Evolutionary conservation across 2,888 invertebrate genomes (phyloP).

Genomic region (Euclidia mi): DNA sequence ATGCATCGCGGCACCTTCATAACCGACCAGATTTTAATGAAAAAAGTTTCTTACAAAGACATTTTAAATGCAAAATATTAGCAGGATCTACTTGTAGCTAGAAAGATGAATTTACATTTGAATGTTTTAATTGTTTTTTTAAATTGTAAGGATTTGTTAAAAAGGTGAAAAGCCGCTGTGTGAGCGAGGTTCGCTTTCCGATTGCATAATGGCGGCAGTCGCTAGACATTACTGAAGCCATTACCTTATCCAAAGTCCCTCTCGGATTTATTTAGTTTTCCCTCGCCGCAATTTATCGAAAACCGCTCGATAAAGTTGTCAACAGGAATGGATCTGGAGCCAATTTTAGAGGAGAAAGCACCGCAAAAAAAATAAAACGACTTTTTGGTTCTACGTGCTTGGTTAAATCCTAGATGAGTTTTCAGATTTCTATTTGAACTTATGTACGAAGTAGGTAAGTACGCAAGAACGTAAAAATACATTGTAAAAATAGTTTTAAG

Average conservation of each 20-base stretch:
- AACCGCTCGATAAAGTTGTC: slow-evolving; percentile 90
- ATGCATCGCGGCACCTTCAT: slow-evolving; percentile 69
- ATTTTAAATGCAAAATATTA: slow-evolving; percentile 77
- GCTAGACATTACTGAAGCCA: slow-evolving; percentile 88
- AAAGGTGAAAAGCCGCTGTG: slow-evolving; percentile 54
- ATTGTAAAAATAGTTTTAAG: slow-evolving; percentile 25
- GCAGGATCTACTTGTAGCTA: slow-evolving; percentile 44
- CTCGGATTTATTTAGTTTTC: slow-evolving; percentile 90
- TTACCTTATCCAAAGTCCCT: slow-evolving; percentile 90
- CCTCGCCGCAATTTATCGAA: slow-evolving; percentile 90
- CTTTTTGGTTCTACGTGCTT: slow-evolving; percentile 71
- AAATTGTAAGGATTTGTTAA: slow-evolving; percentile 19
- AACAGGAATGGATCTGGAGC: slow-evolving; percentile 88
- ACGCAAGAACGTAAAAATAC: slow-evolving; percentile 31
- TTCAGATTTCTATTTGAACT: slow-evolving; percentile 44
- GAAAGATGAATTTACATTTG: slow-evolving; percentile 48
- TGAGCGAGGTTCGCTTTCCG: slow-evolving; percentile 78
- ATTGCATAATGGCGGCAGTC: slow-evolving; percentile 87
- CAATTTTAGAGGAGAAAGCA: slow-evolving; percentile 85
- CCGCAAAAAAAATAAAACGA: slow-evolving; percentile 79
- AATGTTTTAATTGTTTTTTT: slow-evolving; percentile 59
- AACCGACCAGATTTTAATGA: slow-evolving; percentile 76
- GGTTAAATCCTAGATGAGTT: slow-evolving; percentile 63
- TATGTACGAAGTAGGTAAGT: slow-evolving; percentile 14
- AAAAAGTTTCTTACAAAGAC: slow-evolving; percentile 73